These are phyloP conservation scores for Esox masquinongy DNA, from an alignment of 2,797 vertebrate genomes.

Conservation along the genomic window DNA sequence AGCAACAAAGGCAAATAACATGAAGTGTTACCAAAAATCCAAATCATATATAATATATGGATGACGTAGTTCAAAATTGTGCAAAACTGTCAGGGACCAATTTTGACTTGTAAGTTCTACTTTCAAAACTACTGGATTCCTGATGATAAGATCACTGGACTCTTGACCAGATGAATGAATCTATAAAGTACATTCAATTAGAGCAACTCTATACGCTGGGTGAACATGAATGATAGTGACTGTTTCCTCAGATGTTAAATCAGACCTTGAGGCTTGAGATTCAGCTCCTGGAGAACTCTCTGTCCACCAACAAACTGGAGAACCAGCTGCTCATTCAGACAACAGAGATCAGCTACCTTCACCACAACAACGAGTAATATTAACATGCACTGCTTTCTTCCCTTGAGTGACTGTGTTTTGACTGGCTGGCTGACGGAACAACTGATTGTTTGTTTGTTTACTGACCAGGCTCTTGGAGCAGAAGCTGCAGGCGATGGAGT, in stretches of 20 bases:
- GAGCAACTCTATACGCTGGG: background rate
- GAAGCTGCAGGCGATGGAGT: slow-evolving; percentile 81
- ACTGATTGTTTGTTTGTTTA: background rate
- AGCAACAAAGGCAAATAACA: too few relatives aligned
- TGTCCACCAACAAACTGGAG: slow-evolving; percentile 82
- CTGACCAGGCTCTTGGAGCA: slow-evolving; percentile 75
- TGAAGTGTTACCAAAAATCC: too few relatives aligned
- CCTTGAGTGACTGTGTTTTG: background rate
- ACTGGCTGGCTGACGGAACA: background rate
- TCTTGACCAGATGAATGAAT: background rate
- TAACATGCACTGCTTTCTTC: background rate
- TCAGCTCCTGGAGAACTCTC: slow-evolving; percentile 81
- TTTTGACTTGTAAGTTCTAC: too few relatives aligned
- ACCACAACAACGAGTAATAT: slow-evolving; percentile 80
- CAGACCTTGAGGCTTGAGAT: slow-evolving; percentile 85
- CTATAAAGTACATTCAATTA: background rate
- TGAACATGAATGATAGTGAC: background rate
- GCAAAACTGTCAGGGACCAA: too few relatives aligned
- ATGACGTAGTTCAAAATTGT: too few relatives aligned
- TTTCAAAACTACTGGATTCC: too few relatives aligned
- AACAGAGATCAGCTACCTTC: slow-evolving; percentile 80
- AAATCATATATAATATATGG: too few relatives aligned
- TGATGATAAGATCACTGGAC: too few relatives aligned
- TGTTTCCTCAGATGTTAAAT: slow-evolving; percentile 74
- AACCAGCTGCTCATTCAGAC: slow-evolving; percentile 81